Evolutionary conservation across 2,797 vertebrate genomes (phyloP), one percentile per base, ranked within the genome.

Genomic region (Coregonus suidteri): DNA sequence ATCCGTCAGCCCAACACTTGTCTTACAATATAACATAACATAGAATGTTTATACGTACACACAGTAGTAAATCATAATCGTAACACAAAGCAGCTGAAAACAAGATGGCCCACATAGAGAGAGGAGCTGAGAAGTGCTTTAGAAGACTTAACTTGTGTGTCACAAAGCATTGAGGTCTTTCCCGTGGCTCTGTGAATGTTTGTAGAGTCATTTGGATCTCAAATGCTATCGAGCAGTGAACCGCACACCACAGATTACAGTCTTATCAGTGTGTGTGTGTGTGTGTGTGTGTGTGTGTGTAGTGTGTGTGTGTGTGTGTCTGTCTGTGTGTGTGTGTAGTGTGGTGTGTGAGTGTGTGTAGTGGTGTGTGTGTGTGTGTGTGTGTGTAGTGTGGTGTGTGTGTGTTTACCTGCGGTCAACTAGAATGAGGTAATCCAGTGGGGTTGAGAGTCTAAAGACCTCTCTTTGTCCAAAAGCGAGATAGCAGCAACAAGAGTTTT

Each of bases 251-350:
- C 7, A 70, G 68, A 70, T 70, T 37, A 37, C 14, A 13, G 37
- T 37, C 67, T 69, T 69, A 69, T 70, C 68, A 37, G 16, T 70
- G 68, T 41, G 68, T 18, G 35, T 70, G 65, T 69, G 25, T 69
- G 41, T 72, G 71, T 18, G 51, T 73, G 15, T 54, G 53, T 4
- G 53, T 25, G 25, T 25, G 25, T 25, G 1, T 1, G 56, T n/a
- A 25, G 16, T 18, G 53, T 5, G 65, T 4, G 68, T 41, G 68
- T 18, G 35, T 70, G 65, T 69, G 25, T 69, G 41, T 72, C 52
- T 18, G 51, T 73, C 3, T 54, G 53, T 4, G 53, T 25, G 25
- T 25, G 25, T 25, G 1, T 1, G 56, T n/a, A 25, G 16, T 18
- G 53, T 5, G 65, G 1, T n/a, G n/a, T n/a, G n/a, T n/a, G n/a